Evolutionary conservation across 1,140 invertebrate genomes (phyloP).

Genomic region (Camponotus vicinus): DNA sequence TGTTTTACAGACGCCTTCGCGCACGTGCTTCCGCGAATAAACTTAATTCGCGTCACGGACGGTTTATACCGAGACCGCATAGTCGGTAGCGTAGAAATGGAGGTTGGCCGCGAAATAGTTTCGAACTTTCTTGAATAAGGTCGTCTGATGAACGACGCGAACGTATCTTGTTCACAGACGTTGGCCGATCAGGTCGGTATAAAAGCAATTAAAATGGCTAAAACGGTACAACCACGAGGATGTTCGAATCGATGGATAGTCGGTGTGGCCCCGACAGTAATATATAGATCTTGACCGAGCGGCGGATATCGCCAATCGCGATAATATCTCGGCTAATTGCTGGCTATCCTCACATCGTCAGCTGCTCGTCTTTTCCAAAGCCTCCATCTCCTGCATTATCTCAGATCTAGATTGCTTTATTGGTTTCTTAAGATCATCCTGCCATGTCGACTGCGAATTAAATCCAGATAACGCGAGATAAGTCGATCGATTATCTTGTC

Average conservation of each 20-base stretch:
- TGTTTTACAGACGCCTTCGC: not conserved
- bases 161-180: slow-evolving; percentile 38
- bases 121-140: slow-evolving; percentile 51
- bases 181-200: slow-evolving; percentile 27
- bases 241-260: not conserved
- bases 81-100: slow-evolving; percentile 28
- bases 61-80: slow-evolving; percentile 16
- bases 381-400: not conserved
- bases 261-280: slow-evolving; percentile 50
- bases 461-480: slow-evolving; percentile 17
- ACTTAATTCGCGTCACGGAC: slow-evolving; percentile 58
- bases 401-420: slow-evolving; percentile 39
- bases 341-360: slow-evolving; percentile 59
- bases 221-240: not conserved
- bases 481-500: slow-evolving; percentile 19
- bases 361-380: slow-evolving; percentile 39
- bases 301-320: slow-evolving; percentile 59
- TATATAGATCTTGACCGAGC: slow-evolving; percentile 62
- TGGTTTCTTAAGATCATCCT: slow-evolving; percentile 14
- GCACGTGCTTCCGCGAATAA: slow-evolving; percentile 43
- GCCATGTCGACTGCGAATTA: slow-evolving; percentile 26
- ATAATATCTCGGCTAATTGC: slow-evolving; percentile 74
- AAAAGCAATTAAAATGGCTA: slow-evolving; percentile 50
- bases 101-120: slow-evolving; percentile 53
- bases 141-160: slow-evolving; percentile 48